Evolutionary conservation across 2,888 invertebrate species (phyloP).

Genomic region (Chymomyza fuscimana): DNA sequence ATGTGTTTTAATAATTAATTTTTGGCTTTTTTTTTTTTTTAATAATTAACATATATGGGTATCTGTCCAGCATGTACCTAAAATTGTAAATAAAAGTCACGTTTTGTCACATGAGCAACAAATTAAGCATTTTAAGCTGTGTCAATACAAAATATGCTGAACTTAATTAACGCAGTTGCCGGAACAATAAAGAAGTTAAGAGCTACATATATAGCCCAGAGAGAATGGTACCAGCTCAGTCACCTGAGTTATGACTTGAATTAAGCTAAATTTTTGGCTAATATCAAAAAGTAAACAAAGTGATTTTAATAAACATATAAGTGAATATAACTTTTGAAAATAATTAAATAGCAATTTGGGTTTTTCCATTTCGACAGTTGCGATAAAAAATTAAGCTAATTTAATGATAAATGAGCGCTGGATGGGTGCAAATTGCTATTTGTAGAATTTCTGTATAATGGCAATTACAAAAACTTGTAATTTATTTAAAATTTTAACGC

Average conservation of each 20-base stretch:
- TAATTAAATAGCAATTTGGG: conserved; percentile 53
- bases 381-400: conserved; percentile 22
- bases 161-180: conserved; percentile 29
- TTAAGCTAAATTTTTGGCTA: not conserved
- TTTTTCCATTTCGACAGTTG: conserved; percentile 36
- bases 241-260: not conserved
- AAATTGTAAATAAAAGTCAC: conserved; percentile 13
- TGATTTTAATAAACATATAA: conserved; percentile 8
- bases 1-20: not conserved
- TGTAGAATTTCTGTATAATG: conserved; percentile 16
- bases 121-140: conserved; percentile 19
- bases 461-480: not conserved
- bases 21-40: not conserved
- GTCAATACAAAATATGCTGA: conserved; percentile 18
- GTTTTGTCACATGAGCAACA: conserved; percentile 17
- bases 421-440: not conserved
- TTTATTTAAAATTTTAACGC: not conserved
- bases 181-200: conserved; percentile 20
- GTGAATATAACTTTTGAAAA: not conserved
- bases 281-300: not conserved
- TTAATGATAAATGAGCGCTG: conserved; percentile 37
- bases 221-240: not conserved
- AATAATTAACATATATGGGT: not conserved
- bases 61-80: not conserved
- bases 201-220: conserved; percentile 9